phyloP scores from a whole-genome alignment of 2,888 invertebrate species.

The Eristalis intricaria region DNA sequence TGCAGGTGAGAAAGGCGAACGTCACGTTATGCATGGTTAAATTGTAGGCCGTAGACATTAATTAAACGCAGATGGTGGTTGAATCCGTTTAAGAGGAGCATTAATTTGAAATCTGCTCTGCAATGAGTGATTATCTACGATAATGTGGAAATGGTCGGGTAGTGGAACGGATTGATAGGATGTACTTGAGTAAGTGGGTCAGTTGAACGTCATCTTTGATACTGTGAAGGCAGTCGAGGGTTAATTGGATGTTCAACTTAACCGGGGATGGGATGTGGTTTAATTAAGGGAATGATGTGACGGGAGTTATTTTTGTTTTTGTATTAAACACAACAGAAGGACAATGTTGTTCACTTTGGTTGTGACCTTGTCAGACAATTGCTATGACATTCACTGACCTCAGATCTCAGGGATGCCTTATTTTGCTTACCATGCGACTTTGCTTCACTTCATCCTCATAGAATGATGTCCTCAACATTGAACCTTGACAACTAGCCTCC shows the following conservation, averaged over 20 bases:
- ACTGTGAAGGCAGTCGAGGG: neutral
- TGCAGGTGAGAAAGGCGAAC: slow-evolving; percentile 77
- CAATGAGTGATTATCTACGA: slow-evolving; percentile 32
- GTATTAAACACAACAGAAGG: too few relatives aligned
- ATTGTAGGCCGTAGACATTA: neutral
- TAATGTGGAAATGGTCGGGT: neutral
- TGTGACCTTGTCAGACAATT: too few relatives aligned
- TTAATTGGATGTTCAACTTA: neutral
- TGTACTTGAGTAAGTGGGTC: neutral
- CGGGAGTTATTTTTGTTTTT: neutral
- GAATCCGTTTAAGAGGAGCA: neutral
- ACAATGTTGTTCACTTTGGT: too few relatives aligned
- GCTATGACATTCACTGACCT: too few relatives aligned
- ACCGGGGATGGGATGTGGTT: neutral
- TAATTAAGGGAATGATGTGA: neutral
- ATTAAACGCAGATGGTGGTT: slow-evolving; percentile 10
- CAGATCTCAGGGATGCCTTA: neutral
- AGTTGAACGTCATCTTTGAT: slow-evolving; percentile 2
- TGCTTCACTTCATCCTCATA: slow-evolving; percentile 75
- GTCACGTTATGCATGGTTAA: neutral
- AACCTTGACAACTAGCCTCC: slow-evolving; percentile 77
- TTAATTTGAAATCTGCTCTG: slow-evolving; percentile 7
- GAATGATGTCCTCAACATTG: slow-evolving; percentile 72
- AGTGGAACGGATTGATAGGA: neutral
- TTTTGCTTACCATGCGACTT: slow-evolving; percentile 76